A percentile compares a stretch with the other conserved stretches of the same genome.
phyloP scores from a whole-genome alignment of 2,797 vertebrate genomes.

The Kryptolebias ocellatus region DNA sequence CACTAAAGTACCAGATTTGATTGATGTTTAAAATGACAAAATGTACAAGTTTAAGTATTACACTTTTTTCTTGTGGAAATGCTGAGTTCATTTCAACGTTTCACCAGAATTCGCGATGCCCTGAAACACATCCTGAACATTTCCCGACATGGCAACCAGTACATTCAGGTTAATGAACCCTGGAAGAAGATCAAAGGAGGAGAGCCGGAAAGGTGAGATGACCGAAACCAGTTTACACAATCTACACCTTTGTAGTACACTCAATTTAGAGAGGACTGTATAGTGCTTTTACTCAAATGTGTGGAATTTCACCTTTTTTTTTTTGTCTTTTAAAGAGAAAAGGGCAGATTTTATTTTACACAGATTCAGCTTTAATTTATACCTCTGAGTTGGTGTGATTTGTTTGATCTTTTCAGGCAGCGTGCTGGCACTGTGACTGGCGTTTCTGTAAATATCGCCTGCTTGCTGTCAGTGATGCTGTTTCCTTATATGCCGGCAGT shows the following conservation, averaged over 20 bases:
- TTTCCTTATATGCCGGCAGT: constrained; percentile 91
- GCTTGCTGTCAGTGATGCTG: constrained; percentile 87
- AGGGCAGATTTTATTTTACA: not conserved
- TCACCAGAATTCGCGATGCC: constrained; percentile 89
- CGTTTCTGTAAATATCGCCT: constrained; percentile 90
- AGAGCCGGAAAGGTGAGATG: constrained; percentile 84
- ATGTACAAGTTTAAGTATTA: constrained; percentile 1
- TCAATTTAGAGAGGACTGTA: not conserved
- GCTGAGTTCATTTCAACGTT: constrained; percentile 12
- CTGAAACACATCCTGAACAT: constrained; percentile 92
- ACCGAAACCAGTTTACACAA: not conserved
- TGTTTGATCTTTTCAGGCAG: constrained; percentile 74
- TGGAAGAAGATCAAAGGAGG: constrained; percentile 95
- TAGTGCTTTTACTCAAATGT: no score
- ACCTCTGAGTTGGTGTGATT: constrained; percentile 4
- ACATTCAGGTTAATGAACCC: constrained; percentile 95
- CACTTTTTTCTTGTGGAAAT: not conserved
- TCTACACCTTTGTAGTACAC: not conserved
- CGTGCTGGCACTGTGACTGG: constrained; percentile 91
- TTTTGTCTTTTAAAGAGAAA: no score
- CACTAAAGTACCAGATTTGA: not conserved
- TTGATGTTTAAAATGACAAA: not conserved
- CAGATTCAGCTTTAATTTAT: not conserved
- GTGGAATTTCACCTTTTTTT: no score
- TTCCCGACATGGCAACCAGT: constrained; percentile 96